phyloP scores from a whole-genome alignment of 2,113 vertebrate species.

The Falco punctatus region DNA sequence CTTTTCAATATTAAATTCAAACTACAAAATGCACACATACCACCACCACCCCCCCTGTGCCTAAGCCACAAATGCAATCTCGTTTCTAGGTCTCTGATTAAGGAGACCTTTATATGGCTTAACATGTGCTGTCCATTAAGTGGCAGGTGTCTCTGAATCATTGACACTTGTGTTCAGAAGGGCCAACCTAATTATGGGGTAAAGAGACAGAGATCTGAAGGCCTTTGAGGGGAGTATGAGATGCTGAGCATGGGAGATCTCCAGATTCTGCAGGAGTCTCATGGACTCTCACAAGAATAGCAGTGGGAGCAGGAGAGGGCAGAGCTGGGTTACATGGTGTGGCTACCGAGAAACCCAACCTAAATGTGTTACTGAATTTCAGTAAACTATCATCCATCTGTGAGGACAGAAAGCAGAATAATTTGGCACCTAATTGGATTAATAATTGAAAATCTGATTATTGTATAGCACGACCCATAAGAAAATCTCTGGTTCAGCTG shows the following conservation, averaged over 20 bases:
- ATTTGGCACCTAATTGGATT: not conserved
- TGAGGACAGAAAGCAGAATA: not conserved
- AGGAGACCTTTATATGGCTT: not conserved
- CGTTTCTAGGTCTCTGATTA: not conserved
- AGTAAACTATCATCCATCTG: not conserved
- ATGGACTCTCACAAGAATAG: not conserved
- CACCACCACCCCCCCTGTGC: too few relatives aligned
- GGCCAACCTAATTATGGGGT: not conserved
- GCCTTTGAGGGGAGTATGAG: not conserved
- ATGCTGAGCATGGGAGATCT: not conserved
- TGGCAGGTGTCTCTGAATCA: not conserved
- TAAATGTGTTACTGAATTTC: not conserved
- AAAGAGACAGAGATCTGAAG: rapidly evolving
- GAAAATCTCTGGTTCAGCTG: rapidly evolving
- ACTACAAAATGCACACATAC: not conserved
- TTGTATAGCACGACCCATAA: not conserved
- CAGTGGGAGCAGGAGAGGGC: not conserved
- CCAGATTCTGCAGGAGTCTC: not conserved
- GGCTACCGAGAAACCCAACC: rapidly evolving
- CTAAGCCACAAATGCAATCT: not conserved
- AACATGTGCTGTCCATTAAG: not conserved
- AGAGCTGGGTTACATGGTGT: not conserved
- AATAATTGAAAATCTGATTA: not conserved
- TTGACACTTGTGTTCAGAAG: not conserved
- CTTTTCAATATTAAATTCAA: not conserved